Conservation (phyloP, 2,113 vertebrate genomes). For the Antigone vipio region DNA sequence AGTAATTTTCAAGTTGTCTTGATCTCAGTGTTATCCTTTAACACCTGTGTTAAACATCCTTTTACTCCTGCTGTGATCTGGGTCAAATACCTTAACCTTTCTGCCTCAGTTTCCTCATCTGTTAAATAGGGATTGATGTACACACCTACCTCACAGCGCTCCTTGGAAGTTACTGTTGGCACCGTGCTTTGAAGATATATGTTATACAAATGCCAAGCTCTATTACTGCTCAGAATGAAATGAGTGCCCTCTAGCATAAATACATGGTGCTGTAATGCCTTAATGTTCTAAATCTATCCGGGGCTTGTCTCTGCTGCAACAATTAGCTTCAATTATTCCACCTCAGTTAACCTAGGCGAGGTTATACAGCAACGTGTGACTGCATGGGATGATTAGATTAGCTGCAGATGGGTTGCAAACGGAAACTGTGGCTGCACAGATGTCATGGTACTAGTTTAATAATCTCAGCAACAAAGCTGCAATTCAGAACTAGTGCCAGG, state of each 20-base stretch:
- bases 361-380: not conserved
- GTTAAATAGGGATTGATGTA: not conserved
- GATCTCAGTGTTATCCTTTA: not conserved
- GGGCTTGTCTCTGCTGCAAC: not conserved
- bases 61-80: not conserved
- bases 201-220: not conserved
- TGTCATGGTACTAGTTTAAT: not conserved
- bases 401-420: not conserved
- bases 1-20: not conserved
- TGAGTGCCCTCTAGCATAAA: constrained; percentile 36
- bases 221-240: not conserved
- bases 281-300: not conserved
- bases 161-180: not conserved
- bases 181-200: not conserved
- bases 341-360: not conserved
- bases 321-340: constrained; percentile 16
- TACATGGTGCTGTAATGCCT: constrained; percentile 1
- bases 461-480: not conserved
- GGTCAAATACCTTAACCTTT: not conserved
- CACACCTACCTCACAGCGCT: constrained; percentile 51
- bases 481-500: not conserved
- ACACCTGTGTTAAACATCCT: not conserved
- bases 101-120: constrained; percentile 10
- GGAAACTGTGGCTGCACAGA: not conserved
- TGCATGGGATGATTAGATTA: not conserved